Percentiles rank a stretch among this genome's conserved stretches.
Conservation (phyloP, 2,888 invertebrate genomes). For the Gandaritis pyraliata region DNA sequence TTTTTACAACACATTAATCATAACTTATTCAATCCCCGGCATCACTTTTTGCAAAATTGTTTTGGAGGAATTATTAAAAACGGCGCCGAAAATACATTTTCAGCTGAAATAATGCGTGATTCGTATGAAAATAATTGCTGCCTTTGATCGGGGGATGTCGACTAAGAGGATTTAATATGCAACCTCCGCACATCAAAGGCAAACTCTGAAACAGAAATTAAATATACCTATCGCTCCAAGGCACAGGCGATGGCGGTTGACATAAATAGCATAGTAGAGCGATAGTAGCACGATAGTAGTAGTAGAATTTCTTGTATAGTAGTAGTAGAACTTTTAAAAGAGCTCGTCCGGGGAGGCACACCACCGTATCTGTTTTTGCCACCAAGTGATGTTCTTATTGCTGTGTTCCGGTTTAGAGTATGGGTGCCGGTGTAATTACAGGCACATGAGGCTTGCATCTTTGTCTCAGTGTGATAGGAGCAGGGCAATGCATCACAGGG, state of each 20-base stretch:
- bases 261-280: not conserved
- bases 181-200: slow-evolving; percentile 67
- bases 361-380: no score
- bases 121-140: slow-evolving; percentile 61
- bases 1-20: not conserved
- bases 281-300: no score
- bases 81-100: slow-evolving; percentile 45
- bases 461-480: no score
- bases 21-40: slow-evolving; percentile 11
- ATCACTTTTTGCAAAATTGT: slow-evolving; percentile 25
- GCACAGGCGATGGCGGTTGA: slow-evolving; percentile 40
- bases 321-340: no score
- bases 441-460: no score
- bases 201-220: slow-evolving; percentile 66
- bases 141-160: slow-evolving; percentile 68
- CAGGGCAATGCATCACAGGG: no score
- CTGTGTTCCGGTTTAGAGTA: no score
- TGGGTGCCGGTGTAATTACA: no score
- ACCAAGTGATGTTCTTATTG: no score
- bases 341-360: no score
- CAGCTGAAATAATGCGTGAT: slow-evolving; percentile 48
- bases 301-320: no score
- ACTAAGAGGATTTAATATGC: slow-evolving; percentile 74
- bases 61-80: slow-evolving; percentile 35
- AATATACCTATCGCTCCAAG: slow-evolving; percentile 48